Evolutionary conservation across 2,888 invertebrate genomes (phyloP), one percentile per base, ranked within the genome.

Genomic region (Nyleta sp.): DNA sequence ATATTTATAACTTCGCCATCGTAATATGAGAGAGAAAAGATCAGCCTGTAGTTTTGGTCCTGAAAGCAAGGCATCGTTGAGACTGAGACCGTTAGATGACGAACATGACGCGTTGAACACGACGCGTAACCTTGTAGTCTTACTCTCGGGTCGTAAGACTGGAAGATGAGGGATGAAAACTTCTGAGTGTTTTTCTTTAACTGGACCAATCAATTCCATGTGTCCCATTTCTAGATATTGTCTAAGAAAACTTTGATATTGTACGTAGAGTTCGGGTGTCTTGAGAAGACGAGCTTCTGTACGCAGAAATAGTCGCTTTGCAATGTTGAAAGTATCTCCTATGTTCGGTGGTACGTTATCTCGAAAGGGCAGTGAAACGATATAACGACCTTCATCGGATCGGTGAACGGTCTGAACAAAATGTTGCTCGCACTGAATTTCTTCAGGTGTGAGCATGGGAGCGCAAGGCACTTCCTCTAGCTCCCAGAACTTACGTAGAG

Each of bases 201-300:
- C n/a, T 15, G 8, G 2, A 28, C 28, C 28, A 7, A 28, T 7
- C 5, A 4, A 7, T 7, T 28, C 28, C 83, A 83, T 81, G 72
- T 84, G 77, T 18, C 48, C 65, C 38, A 73, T 53, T 11, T 38
- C 28, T 20, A 24, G 22, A 64, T 82, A 84, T 38, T 80, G 83
- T 33, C 11, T 60, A 74, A 81, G 80, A 64, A 82, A 84, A 31
- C 33, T 44, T 5, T 17, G 40, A 46, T 79, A 84, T 13, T 85
- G 73, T 6, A 38, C 3, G 22, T 76, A 64, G 5, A 85, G 44
- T 6, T 80, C 64, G 4, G 71, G 70, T 44, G 85, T 78, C 33
- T 64, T 67, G 10, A 57, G 44, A 5, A 86, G 78, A 10, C 48
- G 20, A 1, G 6, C 11, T 24, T 11, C 53, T 15, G 11, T 46